Evolutionary conservation across 2,113 vertebrate genomes (phyloP), one percentile per base, ranked within the genome.

Genomic region (Pterocles burchelli): DNA sequence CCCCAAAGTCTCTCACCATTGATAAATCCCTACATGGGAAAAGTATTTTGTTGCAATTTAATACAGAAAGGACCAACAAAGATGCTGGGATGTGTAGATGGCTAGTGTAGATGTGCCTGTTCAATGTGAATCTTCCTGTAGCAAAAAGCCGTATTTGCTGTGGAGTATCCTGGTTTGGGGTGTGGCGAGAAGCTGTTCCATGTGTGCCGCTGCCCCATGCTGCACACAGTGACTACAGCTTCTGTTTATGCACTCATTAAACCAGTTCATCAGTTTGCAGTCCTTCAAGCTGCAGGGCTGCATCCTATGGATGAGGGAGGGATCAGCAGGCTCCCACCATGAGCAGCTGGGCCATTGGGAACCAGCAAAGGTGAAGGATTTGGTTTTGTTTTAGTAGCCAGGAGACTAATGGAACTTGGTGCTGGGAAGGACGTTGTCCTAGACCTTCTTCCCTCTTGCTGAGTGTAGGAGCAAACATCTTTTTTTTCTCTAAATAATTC

Each of bases 1-100:
- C 3, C 36, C 24, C 10, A 2, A 3, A 34, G 16, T 41, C 20
- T 58, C 34, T 68, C 36, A 33, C 26, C 1, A 1, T 5, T 34
- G 31, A 28, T 80, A 41, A 57, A 36, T 79, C 41, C 24, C 26
- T 57, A 2, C 49, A 22, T 25, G 36, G 65, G 11, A 46, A 5
- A 26, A 65, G 22, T 25, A 11, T 57, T 77, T 66, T 70, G 17
- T 55, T 88, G 43, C 8, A 6, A 3, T 78, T 66, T 54, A 62
- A 15, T 67, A 41, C 33, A 16, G 74, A 49, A 54, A 49, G 48
- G 61, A 41, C 13, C 28, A 29, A 5, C 0, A 9, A 67, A 29
- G 12, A 0, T 66, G 38, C 61, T 73, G 80, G 34, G 22, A 3
- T 25, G 25, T 31, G 21, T 34, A n/a, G 33, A 57, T 16, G 48